Percentiles rank a stretch among this genome's conserved stretches.
phyloP scores from a whole-genome alignment of 2,113 vertebrate genomes.

The Brachypteracias leptosomus region DNA sequence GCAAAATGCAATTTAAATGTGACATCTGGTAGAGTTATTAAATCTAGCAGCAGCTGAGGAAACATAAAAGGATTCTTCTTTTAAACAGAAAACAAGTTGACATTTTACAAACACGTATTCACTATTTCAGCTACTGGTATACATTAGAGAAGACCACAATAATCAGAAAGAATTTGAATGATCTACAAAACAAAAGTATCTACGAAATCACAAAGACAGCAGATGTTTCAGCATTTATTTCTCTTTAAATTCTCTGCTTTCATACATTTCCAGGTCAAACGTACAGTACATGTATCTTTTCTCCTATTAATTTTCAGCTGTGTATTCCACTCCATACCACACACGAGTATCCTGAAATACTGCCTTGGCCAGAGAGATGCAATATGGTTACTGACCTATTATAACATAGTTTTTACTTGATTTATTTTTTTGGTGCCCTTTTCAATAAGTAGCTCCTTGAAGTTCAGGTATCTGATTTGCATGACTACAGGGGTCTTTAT shows the following conservation, averaged over 20 bases:
- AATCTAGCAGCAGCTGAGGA: conserved; percentile 35
- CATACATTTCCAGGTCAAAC: conserved; percentile 1
- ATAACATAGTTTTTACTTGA: background rate
- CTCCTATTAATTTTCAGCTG: background rate
- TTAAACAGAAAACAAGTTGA: conserved; percentile 18
- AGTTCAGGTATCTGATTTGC: background rate
- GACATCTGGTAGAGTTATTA: conserved; percentile 46
- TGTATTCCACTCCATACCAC: background rate
- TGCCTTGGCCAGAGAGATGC: background rate
- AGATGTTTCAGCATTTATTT: conserved; percentile 53
- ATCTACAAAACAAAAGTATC: conserved; percentile 36
- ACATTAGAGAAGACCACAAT: conserved; percentile 31
- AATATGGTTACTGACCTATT: background rate
- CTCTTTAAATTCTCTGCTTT: background rate
- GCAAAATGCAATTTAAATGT: conserved; percentile 25
- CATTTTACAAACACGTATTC: conserved; percentile 41
- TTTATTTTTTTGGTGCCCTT: accelerated
- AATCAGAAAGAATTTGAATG: conserved; percentile 39
- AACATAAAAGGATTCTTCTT: conserved; percentile 35
- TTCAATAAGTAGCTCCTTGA: background rate
- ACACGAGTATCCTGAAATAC: background rate
- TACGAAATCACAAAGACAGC: conserved; percentile 41
- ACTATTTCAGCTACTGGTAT: conserved; percentile 13
- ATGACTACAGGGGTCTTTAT: background rate
- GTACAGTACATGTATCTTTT: background rate